Percentiles rank a stretch among this genome's conserved stretches.
phyloP scores from a whole-genome alignment of 2,113 vertebrate genomes.

The Lagenorhynchus albirostris region DNA sequence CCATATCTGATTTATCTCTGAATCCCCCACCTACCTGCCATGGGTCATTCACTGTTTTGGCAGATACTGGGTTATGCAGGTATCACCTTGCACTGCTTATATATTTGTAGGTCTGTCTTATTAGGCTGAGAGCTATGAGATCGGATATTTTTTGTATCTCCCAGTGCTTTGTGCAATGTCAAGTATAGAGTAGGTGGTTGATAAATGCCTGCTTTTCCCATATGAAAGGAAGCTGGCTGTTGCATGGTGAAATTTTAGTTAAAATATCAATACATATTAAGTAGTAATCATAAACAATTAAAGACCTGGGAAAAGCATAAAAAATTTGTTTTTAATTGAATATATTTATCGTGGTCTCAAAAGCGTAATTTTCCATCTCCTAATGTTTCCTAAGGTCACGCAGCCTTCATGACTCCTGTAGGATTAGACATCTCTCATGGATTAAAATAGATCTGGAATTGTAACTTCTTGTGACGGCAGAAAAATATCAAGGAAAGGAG shows the following conservation, averaged over 20 bases:
- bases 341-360: conserved; percentile 80
- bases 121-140: neutral
- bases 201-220: neutral
- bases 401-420: conserved; percentile 79
- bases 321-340: conserved; percentile 71
- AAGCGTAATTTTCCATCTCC: conserved; percentile 82
- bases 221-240: neutral
- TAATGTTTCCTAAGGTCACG: conserved; percentile 80
- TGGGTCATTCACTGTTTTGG: neutral
- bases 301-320: conserved; percentile 40
- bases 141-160: neutral
- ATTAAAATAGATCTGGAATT: conserved; percentile 81
- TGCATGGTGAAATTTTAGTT: neutral
- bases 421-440: conserved; percentile 82
- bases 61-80: neutral
- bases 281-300: conserved; percentile 76
- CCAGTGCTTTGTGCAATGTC: neutral
- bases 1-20: too few species aligned
- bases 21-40: accelerated
- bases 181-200: neutral
- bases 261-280: conserved; percentile 66
- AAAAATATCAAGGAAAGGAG: conserved; percentile 25
- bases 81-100: neutral
- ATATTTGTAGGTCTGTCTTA: neutral
- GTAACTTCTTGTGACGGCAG: neutral